phyloP scores from a whole-genome alignment of 1,140 invertebrate genomes.

The Anadara kagoshimensis region DNA sequence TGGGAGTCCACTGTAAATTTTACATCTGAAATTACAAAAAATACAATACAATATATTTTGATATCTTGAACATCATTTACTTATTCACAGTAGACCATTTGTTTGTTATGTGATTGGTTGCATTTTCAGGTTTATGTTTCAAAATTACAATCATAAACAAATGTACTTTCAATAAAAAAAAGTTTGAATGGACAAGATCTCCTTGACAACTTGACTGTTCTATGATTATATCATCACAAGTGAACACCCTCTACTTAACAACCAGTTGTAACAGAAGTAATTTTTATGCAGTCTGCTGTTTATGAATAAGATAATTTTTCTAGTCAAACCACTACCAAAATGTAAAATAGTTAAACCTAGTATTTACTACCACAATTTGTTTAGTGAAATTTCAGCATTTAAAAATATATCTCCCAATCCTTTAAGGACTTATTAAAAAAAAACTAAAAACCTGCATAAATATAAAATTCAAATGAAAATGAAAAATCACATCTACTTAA shows the following conservation, averaged over 20 bases:
- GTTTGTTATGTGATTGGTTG: neutral
- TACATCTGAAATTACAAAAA: slow-evolving; percentile 56
- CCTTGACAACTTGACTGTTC: neutral
- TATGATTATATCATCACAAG: too few species aligned
- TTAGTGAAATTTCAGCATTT: neutral
- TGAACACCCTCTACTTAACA: too few species aligned
- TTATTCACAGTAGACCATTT: neutral
- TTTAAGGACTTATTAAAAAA: too few species aligned
- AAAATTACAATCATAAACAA: neutral
- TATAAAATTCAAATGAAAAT: too few species aligned
- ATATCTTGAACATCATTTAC: neutral
- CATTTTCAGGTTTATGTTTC: neutral
- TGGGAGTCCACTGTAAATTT: slow-evolving; percentile 48
- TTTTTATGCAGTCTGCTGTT: neutral
- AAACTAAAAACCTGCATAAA: too few species aligned
- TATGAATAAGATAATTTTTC: too few species aligned
- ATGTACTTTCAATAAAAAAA: neutral
- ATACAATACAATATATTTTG: neutral
- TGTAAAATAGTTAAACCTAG: neutral
- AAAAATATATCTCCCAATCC: too few species aligned
- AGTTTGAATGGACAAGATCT: neutral
- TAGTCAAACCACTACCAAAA: neutral
- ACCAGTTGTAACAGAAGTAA: too few species aligned
- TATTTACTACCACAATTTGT: neutral
- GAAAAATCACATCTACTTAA: too few species aligned